Evolutionary conservation across 2,888 invertebrate genomes (phyloP).

Genomic region (Sphinx pinastri): DNA sequence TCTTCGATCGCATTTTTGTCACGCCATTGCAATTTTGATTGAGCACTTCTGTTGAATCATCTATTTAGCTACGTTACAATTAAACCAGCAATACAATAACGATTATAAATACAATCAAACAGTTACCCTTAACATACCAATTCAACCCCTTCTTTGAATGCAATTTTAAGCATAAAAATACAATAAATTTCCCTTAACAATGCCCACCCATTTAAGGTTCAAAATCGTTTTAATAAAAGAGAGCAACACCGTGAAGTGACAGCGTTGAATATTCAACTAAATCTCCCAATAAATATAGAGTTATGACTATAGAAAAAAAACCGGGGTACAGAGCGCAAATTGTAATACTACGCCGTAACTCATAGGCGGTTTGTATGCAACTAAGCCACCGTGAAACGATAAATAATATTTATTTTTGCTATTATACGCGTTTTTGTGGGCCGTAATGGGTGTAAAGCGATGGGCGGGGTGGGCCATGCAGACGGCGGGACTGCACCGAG

Average conservation of each 20-base stretch:
- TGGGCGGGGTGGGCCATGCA: conserved; percentile 47
- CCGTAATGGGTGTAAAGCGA: conserved; percentile 77
- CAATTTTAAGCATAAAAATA: conserved; percentile 20
- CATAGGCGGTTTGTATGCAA: conserved; percentile 79
- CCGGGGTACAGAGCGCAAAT: conserved; percentile 74
- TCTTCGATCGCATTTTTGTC: no score
- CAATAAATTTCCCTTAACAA: conserved; percentile 16
- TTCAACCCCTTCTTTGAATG: conserved; percentile 12
- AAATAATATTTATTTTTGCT: conserved; percentile 84
- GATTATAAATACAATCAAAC: background rate
- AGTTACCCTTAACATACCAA: conserved; percentile 14
- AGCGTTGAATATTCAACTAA: conserved; percentile 77
- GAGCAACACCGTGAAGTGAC: conserved; percentile 73
- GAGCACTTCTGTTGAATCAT: no score
- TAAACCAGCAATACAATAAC: background rate
- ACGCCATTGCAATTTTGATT: no score
- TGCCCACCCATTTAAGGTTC: conserved; percentile 35
- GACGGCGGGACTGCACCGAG: conserved; percentile 31
- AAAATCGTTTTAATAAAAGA: conserved; percentile 58
- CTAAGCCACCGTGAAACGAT: conserved; percentile 84
- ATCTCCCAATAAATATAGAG: conserved; percentile 81
- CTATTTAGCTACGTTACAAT: background rate
- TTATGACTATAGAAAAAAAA: conserved; percentile 79
- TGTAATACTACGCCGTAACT: conserved; percentile 79
- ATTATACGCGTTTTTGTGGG: conserved; percentile 83